Evolutionary conservation across 2,113 vertebrate species (phyloP), one percentile per base, ranked within the genome.

Genomic region (Ptilorrhoa leucosticta): DNA sequence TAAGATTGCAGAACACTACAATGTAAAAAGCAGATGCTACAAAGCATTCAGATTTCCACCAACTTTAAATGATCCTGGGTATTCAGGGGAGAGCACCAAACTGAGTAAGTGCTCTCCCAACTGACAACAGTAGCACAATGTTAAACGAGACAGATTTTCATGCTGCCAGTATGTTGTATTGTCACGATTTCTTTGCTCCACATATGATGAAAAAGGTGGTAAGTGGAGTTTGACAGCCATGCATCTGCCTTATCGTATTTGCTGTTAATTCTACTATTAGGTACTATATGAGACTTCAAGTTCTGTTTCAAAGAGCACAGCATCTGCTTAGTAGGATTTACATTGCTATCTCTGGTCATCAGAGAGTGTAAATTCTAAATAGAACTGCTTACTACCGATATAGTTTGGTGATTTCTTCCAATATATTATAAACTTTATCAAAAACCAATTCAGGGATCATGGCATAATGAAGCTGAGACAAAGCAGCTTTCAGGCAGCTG

Each of bases 11-110:
- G 95, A 98, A 87, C 75, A 93, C 66, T 84, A 50, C 70, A 78
- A 97, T 95, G 95, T 91, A 96, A 96, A 97, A 97, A 97, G 83
- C 97, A 97, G 96, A 96, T 31, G 23, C 91, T 89, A 83, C 71
- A 86, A 93, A 95, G 89, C 77, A 78, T 87, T 96, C 83, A 57
- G 65, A 73, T 94, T 95, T 97, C 95, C 91, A 95, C 75, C 92
- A 86, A 94, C 86, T 95, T 97, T 90, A 95, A 95, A 95, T 89
- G 90, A 58, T 91, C 93, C 87, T 93, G 83, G 64, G 64, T 89
- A 92, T 94, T 93, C 83, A 96, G 94, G 13, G 33, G 61, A 83
- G 42, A 90, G 81, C 83, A 76, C 71, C 95, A 83, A 96, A 61
- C 58, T 78, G 78, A 73, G 92, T 70, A 75, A 70, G 47, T 61